A percentile compares a stretch with the other conserved stretches of the same genome.
phyloP scores from a whole-genome alignment of 2,113 vertebrate genomes.

The Planiliza haematocheilus region DNA sequence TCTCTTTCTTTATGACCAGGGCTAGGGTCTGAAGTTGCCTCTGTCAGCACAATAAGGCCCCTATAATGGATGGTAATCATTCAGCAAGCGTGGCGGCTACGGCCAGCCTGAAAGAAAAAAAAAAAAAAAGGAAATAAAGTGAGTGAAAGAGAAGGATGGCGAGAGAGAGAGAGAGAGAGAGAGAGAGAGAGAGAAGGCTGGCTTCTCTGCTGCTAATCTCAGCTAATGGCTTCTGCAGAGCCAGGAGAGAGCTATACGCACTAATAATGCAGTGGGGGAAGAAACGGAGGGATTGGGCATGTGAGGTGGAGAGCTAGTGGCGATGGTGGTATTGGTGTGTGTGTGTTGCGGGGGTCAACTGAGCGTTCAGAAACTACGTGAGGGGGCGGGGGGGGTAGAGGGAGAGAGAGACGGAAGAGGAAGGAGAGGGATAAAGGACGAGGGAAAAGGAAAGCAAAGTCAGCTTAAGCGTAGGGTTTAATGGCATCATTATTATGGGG shows the following conservation, averaged over 20 bases:
- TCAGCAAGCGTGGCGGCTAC: conserved; percentile 79
- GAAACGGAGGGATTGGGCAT: conserved; percentile 44
- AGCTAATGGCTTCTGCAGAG: conserved; percentile 89
- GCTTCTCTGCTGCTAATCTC: conserved; percentile 88
- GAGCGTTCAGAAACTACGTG: conserved; percentile 34
- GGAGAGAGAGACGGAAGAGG: background rate
- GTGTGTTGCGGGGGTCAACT: conserved; percentile 29
- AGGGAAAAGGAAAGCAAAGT: conserved; percentile 70
- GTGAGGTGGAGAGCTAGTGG: conserved; percentile 3
- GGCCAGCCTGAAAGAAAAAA: conserved; percentile 53
- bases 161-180: conserved; percentile 79
- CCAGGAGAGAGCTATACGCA: conserved; percentile 72
- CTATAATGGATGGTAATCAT: conserved; percentile 90
- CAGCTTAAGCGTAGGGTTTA: conserved; percentile 74
- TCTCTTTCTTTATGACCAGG: conserved; percentile 60
- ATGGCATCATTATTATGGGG: conserved; percentile 77
- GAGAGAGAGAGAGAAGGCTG: conserved; percentile 45
- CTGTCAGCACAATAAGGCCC: conserved; percentile 88
- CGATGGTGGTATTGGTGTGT: background rate
- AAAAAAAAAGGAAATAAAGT: conserved; percentile 24
- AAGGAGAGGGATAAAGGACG: conserved; percentile 6
- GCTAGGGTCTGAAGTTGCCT: conserved; percentile 79
- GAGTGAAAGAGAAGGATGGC: conserved; percentile 60
- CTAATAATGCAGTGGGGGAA: conserved; percentile 73
- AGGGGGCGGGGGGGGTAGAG: conserved; percentile 7